Percentiles rank a stretch among this genome's conserved stretches.
Evolutionary conservation across 2,113 vertebrate species (phyloP).

Genomic region (Mesoclemmys tuberculata): DNA sequence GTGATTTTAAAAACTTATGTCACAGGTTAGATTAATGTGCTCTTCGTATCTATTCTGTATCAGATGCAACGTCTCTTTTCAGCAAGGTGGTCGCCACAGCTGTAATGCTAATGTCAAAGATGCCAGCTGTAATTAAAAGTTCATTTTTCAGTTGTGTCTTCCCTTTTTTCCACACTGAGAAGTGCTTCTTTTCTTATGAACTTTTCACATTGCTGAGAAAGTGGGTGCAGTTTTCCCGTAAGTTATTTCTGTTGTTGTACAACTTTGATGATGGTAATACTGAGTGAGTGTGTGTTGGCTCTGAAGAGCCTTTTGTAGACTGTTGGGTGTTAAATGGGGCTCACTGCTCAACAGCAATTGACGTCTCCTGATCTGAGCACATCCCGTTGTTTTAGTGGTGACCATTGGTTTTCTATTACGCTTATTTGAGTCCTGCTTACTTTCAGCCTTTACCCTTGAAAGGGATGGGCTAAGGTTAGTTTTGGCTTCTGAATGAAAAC

Average conservation of each 20-base stretch:
- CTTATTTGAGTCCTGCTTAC: conserved; percentile 73
- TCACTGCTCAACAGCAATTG: conserved; percentile 70
- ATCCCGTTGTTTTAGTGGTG: conserved; percentile 73
- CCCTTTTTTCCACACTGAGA: conserved; percentile 47
- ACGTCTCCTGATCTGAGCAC: conserved; percentile 63
- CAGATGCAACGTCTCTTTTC: not conserved
- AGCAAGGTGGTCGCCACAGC: conserved; percentile 31
- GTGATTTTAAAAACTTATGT: not conserved
- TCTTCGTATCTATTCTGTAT: conserved; percentile 5
- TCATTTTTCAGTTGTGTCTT: not conserved
- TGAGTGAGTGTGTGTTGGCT: conserved; percentile 65
- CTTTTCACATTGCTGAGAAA: conserved; percentile 56
- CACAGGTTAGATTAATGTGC: not conserved
- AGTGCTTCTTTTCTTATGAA: conserved; percentile 46
- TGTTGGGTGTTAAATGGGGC: conserved; percentile 74
- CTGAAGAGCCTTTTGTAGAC: conserved; percentile 33
- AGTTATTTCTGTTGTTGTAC: conserved; percentile 64
- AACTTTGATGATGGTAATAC: conserved; percentile 58
- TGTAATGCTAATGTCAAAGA: fast-evolving
- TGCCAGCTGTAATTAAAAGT: conserved; percentile 39
- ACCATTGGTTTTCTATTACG: conserved; percentile 71
- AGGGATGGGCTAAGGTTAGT: conserved; percentile 69
- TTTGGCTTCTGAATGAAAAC: conserved; percentile 71
- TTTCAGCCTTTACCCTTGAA: conserved; percentile 75
- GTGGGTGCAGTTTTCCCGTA: conserved; percentile 56